Percentiles rank a stretch among this genome's conserved stretches.
phyloP scores from a whole-genome alignment of 2,888 invertebrate species.

The Agrochola lychnidis region DNA sequence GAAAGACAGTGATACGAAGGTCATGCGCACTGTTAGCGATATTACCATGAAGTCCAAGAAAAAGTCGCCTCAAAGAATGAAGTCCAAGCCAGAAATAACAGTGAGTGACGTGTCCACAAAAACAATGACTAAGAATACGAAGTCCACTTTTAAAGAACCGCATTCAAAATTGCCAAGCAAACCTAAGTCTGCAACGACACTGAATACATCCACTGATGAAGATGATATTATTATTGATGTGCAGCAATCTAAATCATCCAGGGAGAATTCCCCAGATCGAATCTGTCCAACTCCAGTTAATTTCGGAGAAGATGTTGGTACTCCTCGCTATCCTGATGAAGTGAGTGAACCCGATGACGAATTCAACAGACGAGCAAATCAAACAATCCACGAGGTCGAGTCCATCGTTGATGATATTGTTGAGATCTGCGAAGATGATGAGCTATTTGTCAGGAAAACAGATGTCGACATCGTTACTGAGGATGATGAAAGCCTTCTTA shows the following conservation, averaged over 20 bases:
- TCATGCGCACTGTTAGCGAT: slow-evolving; percentile 91
- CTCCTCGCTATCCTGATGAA: slow-evolving; percentile 93
- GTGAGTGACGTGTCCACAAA: slow-evolving; percentile 81
- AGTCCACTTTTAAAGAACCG: slow-evolving; percentile 75
- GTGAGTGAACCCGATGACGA: slow-evolving; percentile 94
- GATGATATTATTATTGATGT: slow-evolving; percentile 92
- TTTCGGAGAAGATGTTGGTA: slow-evolving; percentile 90
- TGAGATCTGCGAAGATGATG: slow-evolving; percentile 89
- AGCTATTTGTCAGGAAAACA: slow-evolving; percentile 82
- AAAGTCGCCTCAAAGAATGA: slow-evolving; percentile 84
- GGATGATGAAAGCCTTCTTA: slow-evolving; percentile 88
- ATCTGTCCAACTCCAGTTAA: slow-evolving; percentile 92
- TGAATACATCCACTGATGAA: slow-evolving; percentile 89
- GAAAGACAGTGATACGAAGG: slow-evolving; percentile 82
- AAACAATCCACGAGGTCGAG: slow-evolving; percentile 91
- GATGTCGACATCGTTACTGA: slow-evolving; percentile 81
- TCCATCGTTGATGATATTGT: slow-evolving; percentile 91
- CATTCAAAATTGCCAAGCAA: slow-evolving; percentile 82
- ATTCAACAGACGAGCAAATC: slow-evolving; percentile 80
- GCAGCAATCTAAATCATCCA: slow-evolving; percentile 93
- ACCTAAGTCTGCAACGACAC: slow-evolving; percentile 88
- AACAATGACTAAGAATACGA: slow-evolving; percentile 76
- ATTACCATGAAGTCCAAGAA: slow-evolving; percentile 89
- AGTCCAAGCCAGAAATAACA: slow-evolving; percentile 88
- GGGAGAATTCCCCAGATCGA: slow-evolving; percentile 94